Conservation (phyloP, 1,140 invertebrate genomes). For the Aphis gossypii region DNA sequence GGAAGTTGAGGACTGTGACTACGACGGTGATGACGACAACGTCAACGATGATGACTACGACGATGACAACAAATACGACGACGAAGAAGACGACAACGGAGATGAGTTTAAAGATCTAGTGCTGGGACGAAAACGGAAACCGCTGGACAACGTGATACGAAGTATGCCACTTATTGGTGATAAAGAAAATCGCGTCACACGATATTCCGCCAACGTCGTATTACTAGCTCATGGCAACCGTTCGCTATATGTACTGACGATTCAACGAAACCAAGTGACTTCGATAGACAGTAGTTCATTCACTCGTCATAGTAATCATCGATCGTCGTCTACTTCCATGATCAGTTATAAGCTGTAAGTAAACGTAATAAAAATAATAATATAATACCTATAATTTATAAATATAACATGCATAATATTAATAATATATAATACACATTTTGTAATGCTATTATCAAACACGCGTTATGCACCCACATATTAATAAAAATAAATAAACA, state of each 20-base stretch:
- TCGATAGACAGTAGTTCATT: too few species aligned
- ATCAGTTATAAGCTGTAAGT: constrained; percentile 32
- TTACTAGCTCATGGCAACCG: constrained; percentile 25
- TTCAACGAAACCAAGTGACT: background rate
- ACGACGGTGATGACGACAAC: background rate
- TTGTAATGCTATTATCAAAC: background rate
- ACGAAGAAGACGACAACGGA: background rate
- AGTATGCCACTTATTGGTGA: background rate
- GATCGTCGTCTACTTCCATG: background rate
- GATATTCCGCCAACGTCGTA: constrained; percentile 27
- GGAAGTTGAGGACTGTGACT: background rate
- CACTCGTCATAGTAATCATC: background rate
- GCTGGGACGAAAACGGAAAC: background rate
- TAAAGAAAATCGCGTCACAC: background rate
- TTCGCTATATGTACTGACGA: background rate
- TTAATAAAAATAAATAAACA: background rate
- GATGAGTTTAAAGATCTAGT: background rate
- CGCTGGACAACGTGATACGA: background rate
- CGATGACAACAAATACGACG: background rate
- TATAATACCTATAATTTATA: background rate
- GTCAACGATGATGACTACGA: background rate
- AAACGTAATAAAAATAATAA: too few species aligned
- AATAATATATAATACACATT: background rate
- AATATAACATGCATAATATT: background rate
- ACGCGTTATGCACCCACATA: background rate